Percentiles rank a stretch among this genome's conserved stretches.
Evolutionary conservation across 2,888 invertebrate genomes (phyloP).

Genomic region (Lasioglossum oenotherae): DNA sequence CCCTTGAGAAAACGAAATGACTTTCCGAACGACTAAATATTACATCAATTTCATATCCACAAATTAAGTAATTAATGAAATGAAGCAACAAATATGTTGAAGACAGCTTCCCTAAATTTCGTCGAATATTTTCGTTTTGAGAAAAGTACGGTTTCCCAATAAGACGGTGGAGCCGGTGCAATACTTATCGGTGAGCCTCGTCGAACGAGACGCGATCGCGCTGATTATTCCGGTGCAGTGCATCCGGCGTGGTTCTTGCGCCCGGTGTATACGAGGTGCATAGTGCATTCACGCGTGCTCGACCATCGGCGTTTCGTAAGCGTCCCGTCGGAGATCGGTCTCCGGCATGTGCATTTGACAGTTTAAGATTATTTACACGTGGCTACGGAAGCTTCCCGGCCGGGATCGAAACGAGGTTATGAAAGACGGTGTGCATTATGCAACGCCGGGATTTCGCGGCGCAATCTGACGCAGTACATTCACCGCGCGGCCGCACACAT

Average conservation of each 20-base stretch:
- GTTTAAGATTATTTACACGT: slow-evolving; percentile 77
- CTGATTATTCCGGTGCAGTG: slow-evolving; percentile 2
- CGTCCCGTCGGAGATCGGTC: slow-evolving; percentile 31
- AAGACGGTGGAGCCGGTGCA: neutral
- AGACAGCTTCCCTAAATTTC: too few species aligned
- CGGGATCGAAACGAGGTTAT: slow-evolving; percentile 6
- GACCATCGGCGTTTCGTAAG: neutral
- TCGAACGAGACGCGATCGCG: neutral
- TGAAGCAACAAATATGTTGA: too few species aligned
- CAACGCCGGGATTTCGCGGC: slow-evolving; percentile 23
- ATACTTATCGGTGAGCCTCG: neutral
- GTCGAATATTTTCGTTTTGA: neutral
- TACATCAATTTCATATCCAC: too few species aligned
- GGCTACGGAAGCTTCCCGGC: slow-evolving; percentile 10
- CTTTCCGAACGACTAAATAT: too few species aligned
- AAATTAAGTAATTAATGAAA: too few species aligned
- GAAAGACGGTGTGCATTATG: slow-evolving; percentile 41
- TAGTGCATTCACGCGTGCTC: slow-evolving; percentile 9
- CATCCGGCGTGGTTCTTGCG: slow-evolving; percentile 1
- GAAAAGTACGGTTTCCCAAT: neutral
- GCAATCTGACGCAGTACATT: slow-evolving; percentile 15
- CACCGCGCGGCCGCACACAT: neutral
- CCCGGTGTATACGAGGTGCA: neutral
- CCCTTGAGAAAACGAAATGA: too few species aligned
- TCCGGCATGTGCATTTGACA: slow-evolving; percentile 73